A percentile compares a stretch with the other conserved stretches of the same genome.
These are phyloP conservation scores for Apotomis turbidana DNA, from an alignment of 2,888 invertebrate species.

Conservation along the genomic window DNA sequence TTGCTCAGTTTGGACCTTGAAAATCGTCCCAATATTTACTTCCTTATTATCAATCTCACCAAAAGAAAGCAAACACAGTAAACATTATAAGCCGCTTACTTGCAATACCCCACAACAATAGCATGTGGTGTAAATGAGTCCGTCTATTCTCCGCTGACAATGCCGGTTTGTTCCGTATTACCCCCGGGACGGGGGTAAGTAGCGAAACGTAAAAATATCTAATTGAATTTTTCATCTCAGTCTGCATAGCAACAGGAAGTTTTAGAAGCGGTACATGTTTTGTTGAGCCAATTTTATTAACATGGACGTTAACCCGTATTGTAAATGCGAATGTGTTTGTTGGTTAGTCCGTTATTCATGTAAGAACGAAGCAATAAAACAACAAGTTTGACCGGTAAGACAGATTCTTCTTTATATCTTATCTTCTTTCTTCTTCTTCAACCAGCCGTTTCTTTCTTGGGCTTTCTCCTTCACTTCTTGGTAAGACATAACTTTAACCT, in stretches of 20 bases:
- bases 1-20: too few relatives aligned
- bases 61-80: conserved; percentile 30
- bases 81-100: conserved; percentile 48
- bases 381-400: too few relatives aligned
- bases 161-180: conserved; percentile 54
- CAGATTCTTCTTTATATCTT: too few relatives aligned
- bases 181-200: conserved; percentile 58
- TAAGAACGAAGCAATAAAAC: too few relatives aligned
- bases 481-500: too few relatives aligned
- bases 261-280: conserved; percentile 21
- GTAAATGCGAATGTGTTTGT: too few relatives aligned
- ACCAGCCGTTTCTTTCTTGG: too few relatives aligned
- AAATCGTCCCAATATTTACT: too few relatives aligned
- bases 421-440: too few relatives aligned
- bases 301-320: too few relatives aligned
- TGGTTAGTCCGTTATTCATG: too few relatives aligned
- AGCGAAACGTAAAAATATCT: conserved; percentile 62
- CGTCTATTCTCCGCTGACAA: conserved; percentile 53
- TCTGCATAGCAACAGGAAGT: conserved; percentile 19
- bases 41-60: neutral
- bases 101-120: conserved; percentile 61
- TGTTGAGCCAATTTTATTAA: neutral
- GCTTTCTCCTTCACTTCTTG: too few relatives aligned
- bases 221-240: conserved; percentile 73
- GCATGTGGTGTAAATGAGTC: conserved; percentile 64